Evolutionary conservation across 2,888 invertebrate species (phyloP).

Genomic region (Pseudococcus longispinus): DNA sequence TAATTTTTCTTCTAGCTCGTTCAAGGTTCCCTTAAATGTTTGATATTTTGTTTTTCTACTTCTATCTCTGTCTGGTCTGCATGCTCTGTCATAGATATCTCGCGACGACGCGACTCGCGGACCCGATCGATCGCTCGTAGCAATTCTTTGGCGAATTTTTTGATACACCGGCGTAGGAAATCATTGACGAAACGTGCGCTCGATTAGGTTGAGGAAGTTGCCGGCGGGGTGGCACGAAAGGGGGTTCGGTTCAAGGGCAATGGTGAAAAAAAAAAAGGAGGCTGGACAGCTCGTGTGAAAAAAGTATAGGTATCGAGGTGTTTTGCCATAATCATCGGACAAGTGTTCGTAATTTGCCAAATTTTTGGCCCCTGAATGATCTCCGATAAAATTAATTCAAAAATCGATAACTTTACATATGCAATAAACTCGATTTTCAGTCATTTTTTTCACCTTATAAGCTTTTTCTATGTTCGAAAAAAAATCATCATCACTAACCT

Average conservation of each 20-base stretch:
- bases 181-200: not conserved
- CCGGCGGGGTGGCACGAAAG: not conserved
- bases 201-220: not conserved
- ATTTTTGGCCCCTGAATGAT: too few species aligned
- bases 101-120: not conserved
- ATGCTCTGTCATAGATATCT: not conserved
- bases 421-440: too few species aligned
- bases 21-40: not conserved
- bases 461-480: too few species aligned
- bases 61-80: not conserved
- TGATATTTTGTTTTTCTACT: not conserved
- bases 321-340: not conserved
- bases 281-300: not conserved
- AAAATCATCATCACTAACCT: not conserved
- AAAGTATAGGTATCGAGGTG: not conserved
- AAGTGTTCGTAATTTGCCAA: too few species aligned
- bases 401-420: too few species aligned
- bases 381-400: not conserved
- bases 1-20: not conserved
- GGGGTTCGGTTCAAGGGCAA: not conserved
- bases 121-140: not conserved
- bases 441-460: too few species aligned
- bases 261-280: not conserved
- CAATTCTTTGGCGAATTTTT: not conserved
- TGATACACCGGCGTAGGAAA: not conserved